phyloP scores from a whole-genome alignment of 2,113 vertebrate species.

The Callospermophilus lateralis region DNA sequence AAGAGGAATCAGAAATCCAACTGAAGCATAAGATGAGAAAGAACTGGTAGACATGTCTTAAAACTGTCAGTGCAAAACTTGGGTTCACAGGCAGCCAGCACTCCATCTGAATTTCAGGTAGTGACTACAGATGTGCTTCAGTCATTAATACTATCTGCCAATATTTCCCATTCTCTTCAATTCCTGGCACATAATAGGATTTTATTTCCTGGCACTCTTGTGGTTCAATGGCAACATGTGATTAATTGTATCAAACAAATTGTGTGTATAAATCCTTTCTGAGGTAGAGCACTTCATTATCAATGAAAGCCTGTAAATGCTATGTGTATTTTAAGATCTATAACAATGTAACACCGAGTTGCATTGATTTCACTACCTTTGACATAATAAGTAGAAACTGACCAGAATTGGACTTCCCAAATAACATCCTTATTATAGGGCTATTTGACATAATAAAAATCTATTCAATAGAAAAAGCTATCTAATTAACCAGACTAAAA shows the following conservation, averaged over 20 bases:
- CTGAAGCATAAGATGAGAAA: not conserved
- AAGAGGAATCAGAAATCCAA: not conserved
- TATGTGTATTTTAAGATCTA: not conserved
- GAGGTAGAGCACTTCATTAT: conserved; percentile 25
- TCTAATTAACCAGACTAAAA: not conserved
- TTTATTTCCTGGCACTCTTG: conserved; percentile 47
- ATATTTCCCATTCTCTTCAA: not conserved
- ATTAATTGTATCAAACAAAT: conserved; percentile 59
- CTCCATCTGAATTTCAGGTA: not conserved
- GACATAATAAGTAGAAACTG: conserved; percentile 38
- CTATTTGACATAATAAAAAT: conserved; percentile 38
- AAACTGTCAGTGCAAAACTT: not conserved
- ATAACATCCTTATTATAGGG: not conserved
- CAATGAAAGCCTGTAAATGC: not conserved
- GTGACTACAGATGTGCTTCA: not conserved
- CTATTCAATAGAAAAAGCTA: not conserved
- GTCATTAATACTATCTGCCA: not conserved
- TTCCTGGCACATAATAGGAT: conserved; percentile 37
- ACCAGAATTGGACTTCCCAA: conserved; percentile 22
- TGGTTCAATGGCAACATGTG: not conserved
- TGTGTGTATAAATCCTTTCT: not conserved
- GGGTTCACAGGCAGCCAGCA: not conserved
- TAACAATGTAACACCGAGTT: not conserved
- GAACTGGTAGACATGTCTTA: not conserved
- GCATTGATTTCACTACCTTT: not conserved